Conservation (phyloP, 23 tunicate species). For the Styela clava region DNA sequence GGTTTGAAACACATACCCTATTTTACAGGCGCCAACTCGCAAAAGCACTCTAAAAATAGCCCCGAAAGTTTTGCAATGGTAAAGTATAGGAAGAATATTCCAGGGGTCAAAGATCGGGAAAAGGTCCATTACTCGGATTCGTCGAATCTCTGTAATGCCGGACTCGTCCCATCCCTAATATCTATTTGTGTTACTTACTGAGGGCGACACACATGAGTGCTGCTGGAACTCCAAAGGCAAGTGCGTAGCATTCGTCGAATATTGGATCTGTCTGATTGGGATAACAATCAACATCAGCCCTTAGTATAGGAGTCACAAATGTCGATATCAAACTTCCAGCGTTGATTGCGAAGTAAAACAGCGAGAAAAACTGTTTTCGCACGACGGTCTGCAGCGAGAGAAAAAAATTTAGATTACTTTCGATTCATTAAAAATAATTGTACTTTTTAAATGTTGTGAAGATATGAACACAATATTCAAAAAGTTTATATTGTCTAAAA, state of each 20-base stretch:
- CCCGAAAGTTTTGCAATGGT: no score
- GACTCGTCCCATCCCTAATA: no score
- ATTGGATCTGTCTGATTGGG: constrained; percentile 51
- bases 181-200: no score
- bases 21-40: no score
- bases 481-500: no score
- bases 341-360: constrained; percentile 98
- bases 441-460: neutral
- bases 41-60: no score
- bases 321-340: constrained; percentile 93
- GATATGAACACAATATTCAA: no score
- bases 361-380: constrained; percentile 90
- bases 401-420: neutral
- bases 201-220: constrained; percentile 90
- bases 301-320: constrained; percentile 88
- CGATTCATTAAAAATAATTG: neutral
- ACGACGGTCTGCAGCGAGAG: constrained; percentile 58
- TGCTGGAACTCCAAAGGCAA: constrained; percentile 96
- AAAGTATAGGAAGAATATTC: no score
- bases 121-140: no score
- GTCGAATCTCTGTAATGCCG: no score
- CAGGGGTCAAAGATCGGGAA: no score
- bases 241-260: constrained; percentile 86
- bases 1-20: no score
- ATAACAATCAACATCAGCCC: constrained; percentile 92